Base-by-base conservation (phyloP, 2,797 vertebrate genomes). In the Chaetophractus vellerosus region DNA sequence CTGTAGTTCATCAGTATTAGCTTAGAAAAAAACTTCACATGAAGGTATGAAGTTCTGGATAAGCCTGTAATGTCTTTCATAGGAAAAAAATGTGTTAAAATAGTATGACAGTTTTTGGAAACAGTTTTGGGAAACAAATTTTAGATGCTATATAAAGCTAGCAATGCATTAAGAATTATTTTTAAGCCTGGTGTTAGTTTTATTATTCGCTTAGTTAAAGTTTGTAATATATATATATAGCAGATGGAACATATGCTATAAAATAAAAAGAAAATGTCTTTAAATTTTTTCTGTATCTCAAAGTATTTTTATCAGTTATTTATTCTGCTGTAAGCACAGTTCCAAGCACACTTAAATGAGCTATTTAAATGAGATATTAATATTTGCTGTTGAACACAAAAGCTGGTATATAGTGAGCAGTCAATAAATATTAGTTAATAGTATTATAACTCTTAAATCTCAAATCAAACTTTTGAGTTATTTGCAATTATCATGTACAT, bases 1-100 rank as follows among this genome's bases (percentile, higher is more conserved):
- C 38, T 80, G 66, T 66, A 85, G 66, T 90, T 86, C 7, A 59
- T 28, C 81, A 81, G 41, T 31, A 68, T 33, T 90, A 59, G 86
- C 36, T 48, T 68, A 59, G 16, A 80, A 89, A 85, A 85, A 89
- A 5, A 38, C 14, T 74, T 48, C 66, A 9, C 14, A 8, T n/a
- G 14, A 68, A 23, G 18, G 2, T 75, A 52, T 19, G 16, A 66
- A 57, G 92, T 83, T 59, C 38, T 80, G 28, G 36, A 80, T 48
- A 68, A 74, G 24, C 48, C 41, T 79, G 24, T 33, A 45, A 36
- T 88, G 78, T 78, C 9, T 80, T 79, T 11, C 14, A 89, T 26
- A 26, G 12, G 18, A 64, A 63, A 61, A 69, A 18, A 2, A 26
- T 36, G 14, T 36, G 21, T 55, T 38, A 55, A 36, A 78, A 85